These are phyloP conservation scores for Phalera bucephala DNA, from an alignment of 2,888 invertebrate genomes.

Conservation along the genomic window DNA sequence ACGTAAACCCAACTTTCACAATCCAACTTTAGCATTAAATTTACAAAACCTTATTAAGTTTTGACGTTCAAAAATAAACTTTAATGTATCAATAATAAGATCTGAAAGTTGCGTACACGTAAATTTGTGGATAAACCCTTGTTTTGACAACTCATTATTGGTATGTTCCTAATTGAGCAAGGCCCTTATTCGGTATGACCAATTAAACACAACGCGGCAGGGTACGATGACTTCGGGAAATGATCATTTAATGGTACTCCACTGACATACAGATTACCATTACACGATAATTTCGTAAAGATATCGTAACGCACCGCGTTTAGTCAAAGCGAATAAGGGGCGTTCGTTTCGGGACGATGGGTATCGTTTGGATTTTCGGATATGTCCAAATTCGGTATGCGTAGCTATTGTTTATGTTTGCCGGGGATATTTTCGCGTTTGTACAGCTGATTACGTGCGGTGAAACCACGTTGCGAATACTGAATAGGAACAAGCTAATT, in stretches of 20 bases:
- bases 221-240: no score
- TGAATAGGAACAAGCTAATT: constrained; percentile 39
- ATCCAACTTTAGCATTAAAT: constrained; percentile 75
- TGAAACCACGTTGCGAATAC: constrained; percentile 55
- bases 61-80: constrained; percentile 33
- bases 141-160: constrained; percentile 81
- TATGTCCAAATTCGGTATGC: constrained; percentile 54
- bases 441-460: constrained; percentile 69
- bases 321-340: no score
- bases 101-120: constrained; percentile 19
- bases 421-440: constrained; percentile 72
- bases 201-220: no score
- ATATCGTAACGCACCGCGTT: no score
- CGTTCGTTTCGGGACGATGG: constrained; percentile 49
- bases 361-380: constrained; percentile 38
- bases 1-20: constrained; percentile 70
- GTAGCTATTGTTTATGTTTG: constrained; percentile 62
- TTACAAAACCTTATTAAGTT: constrained; percentile 31
- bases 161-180: constrained; percentile 72
- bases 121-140: constrained; percentile 50
- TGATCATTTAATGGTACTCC: no score
- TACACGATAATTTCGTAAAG: no score
- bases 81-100: constrained; percentile 35
- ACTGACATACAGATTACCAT: no score
- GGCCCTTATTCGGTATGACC: no score